Base-by-base conservation (phyloP, 2,797 vertebrate species). In the Siniperca undulata region DNA sequence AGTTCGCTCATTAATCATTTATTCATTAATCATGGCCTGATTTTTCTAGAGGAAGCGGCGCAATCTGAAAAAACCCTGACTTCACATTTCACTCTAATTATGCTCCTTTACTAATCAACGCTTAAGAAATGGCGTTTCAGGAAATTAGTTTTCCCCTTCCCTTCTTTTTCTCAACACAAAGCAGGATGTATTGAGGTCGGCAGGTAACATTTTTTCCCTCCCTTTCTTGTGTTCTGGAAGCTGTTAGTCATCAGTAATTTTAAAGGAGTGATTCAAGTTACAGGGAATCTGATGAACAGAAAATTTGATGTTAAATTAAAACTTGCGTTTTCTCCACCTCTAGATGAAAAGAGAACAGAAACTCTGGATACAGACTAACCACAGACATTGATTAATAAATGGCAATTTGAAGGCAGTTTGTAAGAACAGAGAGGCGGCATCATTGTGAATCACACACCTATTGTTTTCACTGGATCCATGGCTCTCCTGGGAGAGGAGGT, bases 31-130 rank as follows among this genome's bases (percentile, higher is more conserved):
- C 95, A 95, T 92, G 92, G 93, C 93, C 93, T 94, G 94, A 94
- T 95, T 96, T 95, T 96, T 96, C 88, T 92, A 88, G 92, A 95
- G 94, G 95, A 96, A 96, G 95, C 88, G 74, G 92, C 74, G 78
- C 93, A 94, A 95, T 94, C 91, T 91, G 91, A 90, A 95, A 94
- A 96, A 96, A 83, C 60, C 94, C 95, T 95, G 95, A 96, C 94
- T 95, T 94, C 90, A 95, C 94, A 95, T 95, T 96, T 95, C 94
- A 94, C 91, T 94, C 88, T 95, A 96, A 96, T 96, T 96, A 95
- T 93, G 86, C 91, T 94, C 89, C 93, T 94, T 94, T 90, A 90
- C 95, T 96, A 96, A 96, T 96, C 95, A 96, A 94, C 94, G 81
- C 91, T 94, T 95, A 95, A 95, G 94, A 95, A 94, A 96, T 92